A percentile compares a stretch with the other conserved stretches of the same genome.
Evolutionary conservation across 1,140 invertebrate genomes (phyloP).

Genomic region (Drosophila arawakana): DNA sequence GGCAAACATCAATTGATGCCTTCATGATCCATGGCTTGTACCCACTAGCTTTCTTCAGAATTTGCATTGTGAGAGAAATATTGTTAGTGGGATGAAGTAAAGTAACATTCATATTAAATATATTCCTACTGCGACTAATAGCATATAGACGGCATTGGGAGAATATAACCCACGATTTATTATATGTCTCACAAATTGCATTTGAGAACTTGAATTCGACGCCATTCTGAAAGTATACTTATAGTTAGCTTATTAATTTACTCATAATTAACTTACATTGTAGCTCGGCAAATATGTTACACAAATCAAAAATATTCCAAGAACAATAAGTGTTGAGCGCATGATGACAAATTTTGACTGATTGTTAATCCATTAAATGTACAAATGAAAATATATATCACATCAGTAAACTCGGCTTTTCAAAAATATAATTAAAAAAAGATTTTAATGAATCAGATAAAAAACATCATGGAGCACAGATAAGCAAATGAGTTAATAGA

Average conservation of each 20-base stretch:
- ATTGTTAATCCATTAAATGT: neutral
- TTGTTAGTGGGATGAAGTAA: neutral
- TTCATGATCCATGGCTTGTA: constrained; percentile 28
- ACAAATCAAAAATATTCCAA: neutral
- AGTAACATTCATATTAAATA: constrained; percentile 8
- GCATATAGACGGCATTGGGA: constrained; percentile 15
- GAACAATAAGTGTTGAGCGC: neutral
- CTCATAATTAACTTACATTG: neutral
- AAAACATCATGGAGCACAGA: too few relatives aligned
- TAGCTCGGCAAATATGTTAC: neutral
- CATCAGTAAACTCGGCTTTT: too few relatives aligned
- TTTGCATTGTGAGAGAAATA: neutral
- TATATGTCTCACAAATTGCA: constrained; percentile 8
- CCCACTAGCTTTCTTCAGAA: constrained; percentile 18
- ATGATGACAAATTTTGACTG: neutral
- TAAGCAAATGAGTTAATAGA: too few relatives aligned
- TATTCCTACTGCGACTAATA: constrained; percentile 8
- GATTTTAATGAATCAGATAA: too few relatives aligned
- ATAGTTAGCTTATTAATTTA: neutral
- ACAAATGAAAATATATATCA: too few relatives aligned
- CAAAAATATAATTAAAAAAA: too few relatives aligned
- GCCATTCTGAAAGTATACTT: neutral
- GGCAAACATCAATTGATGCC: constrained; percentile 8
- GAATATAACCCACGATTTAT: constrained; percentile 2
- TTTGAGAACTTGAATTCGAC: constrained; percentile 20